Evolutionary conservation across 1,140 invertebrate species (phyloP).

Genomic region (Drosophila gunungcola): DNA sequence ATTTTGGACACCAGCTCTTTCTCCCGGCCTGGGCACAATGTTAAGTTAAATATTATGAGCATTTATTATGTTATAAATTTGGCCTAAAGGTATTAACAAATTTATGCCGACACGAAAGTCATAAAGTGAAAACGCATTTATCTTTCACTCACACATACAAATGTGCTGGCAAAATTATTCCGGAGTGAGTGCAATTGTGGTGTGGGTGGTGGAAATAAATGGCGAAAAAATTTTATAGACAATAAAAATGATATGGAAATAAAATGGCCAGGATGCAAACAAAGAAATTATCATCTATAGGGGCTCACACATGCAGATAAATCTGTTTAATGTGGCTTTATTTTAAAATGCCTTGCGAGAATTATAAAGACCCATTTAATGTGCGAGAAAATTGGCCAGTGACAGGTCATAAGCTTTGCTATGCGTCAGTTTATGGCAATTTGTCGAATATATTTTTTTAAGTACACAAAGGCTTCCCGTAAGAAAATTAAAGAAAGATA

Average conservation of each 20-base stretch:
- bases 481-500: too few relatives aligned
- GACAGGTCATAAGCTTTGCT: slow-evolving; percentile 37
- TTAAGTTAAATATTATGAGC: slow-evolving; percentile 84
- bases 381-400: slow-evolving; percentile 49
- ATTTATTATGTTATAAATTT: slow-evolving; percentile 85
- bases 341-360: slow-evolving; percentile 33
- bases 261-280: slow-evolving; percentile 58
- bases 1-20: slow-evolving; percentile 44
- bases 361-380: slow-evolving; percentile 55
- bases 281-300: slow-evolving; percentile 63
- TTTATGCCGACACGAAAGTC: slow-evolving; percentile 84
- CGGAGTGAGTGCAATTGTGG: slow-evolving; percentile 24
- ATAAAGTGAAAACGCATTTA: slow-evolving; percentile 84
- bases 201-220: slow-evolving; percentile 55
- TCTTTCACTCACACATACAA: slow-evolving; percentile 60
- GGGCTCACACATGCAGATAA: slow-evolving; percentile 14
- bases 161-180: slow-evolving; percentile 11
- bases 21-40: slow-evolving; percentile 63
- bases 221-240: slow-evolving; percentile 74
- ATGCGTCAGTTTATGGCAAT: slow-evolving; percentile 16
- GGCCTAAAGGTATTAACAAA: slow-evolving; percentile 84
- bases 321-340: slow-evolving; percentile 40
- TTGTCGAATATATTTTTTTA: slow-evolving; percentile 1
- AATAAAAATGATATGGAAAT: slow-evolving; percentile 67
- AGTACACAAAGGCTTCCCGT: neutral